Conservation (phyloP, 2,888 invertebrate species). For the Sturmia bella region DNA sequence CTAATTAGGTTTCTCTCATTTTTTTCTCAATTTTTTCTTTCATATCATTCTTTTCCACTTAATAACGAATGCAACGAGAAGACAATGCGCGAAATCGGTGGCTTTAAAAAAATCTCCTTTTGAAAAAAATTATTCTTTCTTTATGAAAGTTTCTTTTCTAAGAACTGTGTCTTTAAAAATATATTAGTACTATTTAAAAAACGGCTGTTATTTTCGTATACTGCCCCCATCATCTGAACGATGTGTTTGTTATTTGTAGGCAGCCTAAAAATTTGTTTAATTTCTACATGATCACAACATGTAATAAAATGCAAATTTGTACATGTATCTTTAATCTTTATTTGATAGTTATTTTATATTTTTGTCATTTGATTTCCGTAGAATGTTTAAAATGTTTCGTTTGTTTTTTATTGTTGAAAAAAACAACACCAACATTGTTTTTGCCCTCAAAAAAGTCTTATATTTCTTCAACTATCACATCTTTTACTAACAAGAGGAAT, state of each 20-base stretch:
- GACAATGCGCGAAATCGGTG: too few species aligned
- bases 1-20: too few species aligned
- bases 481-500: slow-evolving; percentile 45
- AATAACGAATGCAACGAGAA: too few species aligned
- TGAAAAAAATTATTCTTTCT: too few species aligned
- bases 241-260: background rate
- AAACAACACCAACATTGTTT: slow-evolving; percentile 32
- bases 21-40: too few species aligned
- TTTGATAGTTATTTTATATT: slow-evolving; percentile 19
- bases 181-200: too few species aligned
- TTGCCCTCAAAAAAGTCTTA: slow-evolving; percentile 30
- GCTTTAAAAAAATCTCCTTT: too few species aligned
- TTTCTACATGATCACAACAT: slow-evolving; percentile 35
- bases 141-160: too few species aligned
- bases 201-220: too few species aligned
- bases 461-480: slow-evolving; percentile 55
- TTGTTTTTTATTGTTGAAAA: slow-evolving; percentile 6
- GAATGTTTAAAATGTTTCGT: slow-evolving; percentile 1
- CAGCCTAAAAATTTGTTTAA: slow-evolving; percentile 39
- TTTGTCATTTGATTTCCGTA: slow-evolving; percentile 27
- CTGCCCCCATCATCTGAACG: too few species aligned
- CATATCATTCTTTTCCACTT: too few species aligned
- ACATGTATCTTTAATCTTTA: slow-evolving; percentile 19
- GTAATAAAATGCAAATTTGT: slow-evolving; percentile 49
- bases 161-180: too few species aligned